These are phyloP conservation scores for Fissipunctia ypsillon DNA, from an alignment of 2,888 invertebrate species.

Conservation along the genomic window DNA sequence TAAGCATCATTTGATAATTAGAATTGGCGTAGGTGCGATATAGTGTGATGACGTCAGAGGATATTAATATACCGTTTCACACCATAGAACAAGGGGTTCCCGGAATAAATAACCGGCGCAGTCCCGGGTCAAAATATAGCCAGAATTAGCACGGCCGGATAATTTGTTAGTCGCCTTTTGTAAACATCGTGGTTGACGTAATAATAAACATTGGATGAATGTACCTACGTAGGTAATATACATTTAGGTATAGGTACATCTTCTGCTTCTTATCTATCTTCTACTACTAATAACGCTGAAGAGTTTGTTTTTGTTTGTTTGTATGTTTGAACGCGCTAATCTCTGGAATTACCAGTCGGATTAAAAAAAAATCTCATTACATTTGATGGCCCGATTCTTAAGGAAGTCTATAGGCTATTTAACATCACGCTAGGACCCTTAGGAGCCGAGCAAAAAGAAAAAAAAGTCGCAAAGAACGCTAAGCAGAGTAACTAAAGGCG, in stretches of 20 bases:
- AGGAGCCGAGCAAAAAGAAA: no score
- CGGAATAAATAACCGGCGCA: slow-evolving; percentile 53
- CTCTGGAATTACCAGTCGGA: no score
- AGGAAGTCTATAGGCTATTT: no score
- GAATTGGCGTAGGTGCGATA: slow-evolving; percentile 41
- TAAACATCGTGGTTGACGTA: slow-evolving; percentile 63
- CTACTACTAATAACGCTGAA: no score
- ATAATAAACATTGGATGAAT: slow-evolving; percentile 41
- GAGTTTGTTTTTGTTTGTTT: no score
- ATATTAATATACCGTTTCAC: slow-evolving; percentile 56
- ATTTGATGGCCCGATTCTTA: no score
- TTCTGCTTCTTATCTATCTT: no score
- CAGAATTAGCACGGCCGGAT: slow-evolving; percentile 58
- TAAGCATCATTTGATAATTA: slow-evolving; percentile 49
- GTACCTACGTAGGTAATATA: slow-evolving; percentile 24
- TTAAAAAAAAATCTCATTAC: no score
- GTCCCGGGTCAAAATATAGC: slow-evolving; percentile 50
- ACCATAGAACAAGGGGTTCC: slow-evolving; percentile 53
- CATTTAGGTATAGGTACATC: not conserved
- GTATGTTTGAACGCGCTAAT: no score
- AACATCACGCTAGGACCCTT: no score
- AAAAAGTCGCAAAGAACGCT: no score
- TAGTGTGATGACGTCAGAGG: slow-evolving; percentile 54
- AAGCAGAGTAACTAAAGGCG: no score
- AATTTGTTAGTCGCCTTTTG: slow-evolving; percentile 61